Evolutionary conservation across 1,140 invertebrate genomes (phyloP).

Genomic region (Drosophila willistoni): DNA sequence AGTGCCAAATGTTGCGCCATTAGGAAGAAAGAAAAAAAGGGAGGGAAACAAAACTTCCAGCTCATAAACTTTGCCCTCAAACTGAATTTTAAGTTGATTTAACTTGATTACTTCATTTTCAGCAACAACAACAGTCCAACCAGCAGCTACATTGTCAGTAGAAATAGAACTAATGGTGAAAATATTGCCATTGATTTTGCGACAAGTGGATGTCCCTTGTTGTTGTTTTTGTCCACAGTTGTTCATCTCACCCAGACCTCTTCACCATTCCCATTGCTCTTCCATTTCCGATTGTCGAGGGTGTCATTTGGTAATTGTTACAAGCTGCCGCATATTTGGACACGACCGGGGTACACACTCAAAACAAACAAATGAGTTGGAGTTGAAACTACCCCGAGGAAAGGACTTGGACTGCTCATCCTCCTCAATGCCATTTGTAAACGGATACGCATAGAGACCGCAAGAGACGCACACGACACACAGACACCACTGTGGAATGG

Average conservation of each 20-base stretch:
- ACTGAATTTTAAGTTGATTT: conserved; percentile 58
- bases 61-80: conserved; percentile 62
- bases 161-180: conserved; percentile 63
- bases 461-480: conserved; percentile 6
- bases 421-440: conserved; percentile 44
- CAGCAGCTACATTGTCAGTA: too few species aligned
- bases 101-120: conserved; percentile 58
- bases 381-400: conserved; percentile 53
- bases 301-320: conserved; percentile 82
- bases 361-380: conserved; percentile 72
- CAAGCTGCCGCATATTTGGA: conserved; percentile 80
- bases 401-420: not conserved
- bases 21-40: not conserved
- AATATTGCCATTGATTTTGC: conserved; percentile 77
- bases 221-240: conserved; percentile 43
- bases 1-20: not conserved
- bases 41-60: conserved; percentile 46
- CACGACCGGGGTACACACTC: conserved; percentile 53
- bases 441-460: conserved; percentile 49
- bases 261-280: conserved; percentile 13
- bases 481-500: not conserved
- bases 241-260: conserved; percentile 2
- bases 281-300: conserved; percentile 61
- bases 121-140: conserved; percentile 9
- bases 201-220: conserved; percentile 67